Percentiles rank a stretch among this genome's conserved stretches.
phyloP scores from a whole-genome alignment of 2,797 vertebrate genomes.

The Dromococcyx pavoninus region DNA sequence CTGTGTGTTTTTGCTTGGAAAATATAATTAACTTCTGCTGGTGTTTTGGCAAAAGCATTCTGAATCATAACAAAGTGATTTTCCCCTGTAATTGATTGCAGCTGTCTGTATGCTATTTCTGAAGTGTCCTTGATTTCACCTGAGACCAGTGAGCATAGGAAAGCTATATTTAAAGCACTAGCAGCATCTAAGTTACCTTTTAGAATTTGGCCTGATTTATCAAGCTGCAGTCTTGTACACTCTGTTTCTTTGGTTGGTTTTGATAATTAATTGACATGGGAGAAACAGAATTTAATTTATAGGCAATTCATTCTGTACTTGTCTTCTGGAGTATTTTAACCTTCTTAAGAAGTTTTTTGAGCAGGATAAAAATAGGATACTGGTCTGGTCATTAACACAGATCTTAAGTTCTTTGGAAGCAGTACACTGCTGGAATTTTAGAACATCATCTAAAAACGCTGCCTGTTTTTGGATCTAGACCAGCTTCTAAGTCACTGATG shows the following conservation, averaged over 20 bases:
- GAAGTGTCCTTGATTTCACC: conserved; percentile 66
- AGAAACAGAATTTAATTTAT: neutral
- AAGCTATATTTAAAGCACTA: conserved; percentile 54
- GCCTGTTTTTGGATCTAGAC: neutral
- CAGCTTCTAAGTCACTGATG: neutral
- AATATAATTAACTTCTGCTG: neutral
- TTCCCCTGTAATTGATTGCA: conserved; percentile 46
- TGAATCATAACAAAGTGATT: conserved; percentile 42
- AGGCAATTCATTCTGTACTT: neutral
- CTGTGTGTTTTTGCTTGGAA: neutral
- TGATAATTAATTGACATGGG: neutral
- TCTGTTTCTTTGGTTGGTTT: neutral
- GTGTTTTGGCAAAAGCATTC: neutral
- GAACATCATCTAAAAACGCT: neutral
- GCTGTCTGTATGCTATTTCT: conserved; percentile 61
- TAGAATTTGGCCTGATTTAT: conserved; percentile 20
- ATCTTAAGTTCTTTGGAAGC: neutral
- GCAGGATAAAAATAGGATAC: neutral
- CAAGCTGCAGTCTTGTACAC: neutral
- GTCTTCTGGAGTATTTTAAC: neutral
- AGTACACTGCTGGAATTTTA: neutral
- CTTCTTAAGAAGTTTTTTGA: neutral
- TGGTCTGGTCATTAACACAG: neutral
- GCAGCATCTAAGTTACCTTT: conserved; percentile 32
- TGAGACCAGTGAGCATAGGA: conserved; percentile 46